Evolutionary conservation across 2,113 vertebrate species (phyloP).

Genomic region (Equus przewalskii): DNA sequence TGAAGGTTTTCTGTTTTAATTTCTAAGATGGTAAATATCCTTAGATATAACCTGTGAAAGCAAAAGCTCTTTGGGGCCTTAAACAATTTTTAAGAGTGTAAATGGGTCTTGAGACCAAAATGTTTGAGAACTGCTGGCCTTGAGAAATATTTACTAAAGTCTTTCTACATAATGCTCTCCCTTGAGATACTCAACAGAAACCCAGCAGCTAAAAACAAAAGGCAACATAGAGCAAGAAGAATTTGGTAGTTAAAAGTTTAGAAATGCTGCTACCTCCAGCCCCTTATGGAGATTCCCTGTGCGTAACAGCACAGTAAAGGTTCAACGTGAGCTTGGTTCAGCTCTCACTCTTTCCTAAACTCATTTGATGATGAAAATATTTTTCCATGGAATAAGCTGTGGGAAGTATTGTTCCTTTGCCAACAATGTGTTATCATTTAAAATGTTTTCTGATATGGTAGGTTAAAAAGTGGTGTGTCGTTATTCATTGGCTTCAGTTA

Average conservation of each 20-base stretch:
- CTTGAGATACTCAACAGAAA: background rate
- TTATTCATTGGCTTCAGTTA: background rate
- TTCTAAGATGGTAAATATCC: background rate
- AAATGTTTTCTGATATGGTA: background rate
- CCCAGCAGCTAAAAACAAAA: background rate
- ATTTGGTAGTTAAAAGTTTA: background rate
- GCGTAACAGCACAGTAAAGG: background rate
- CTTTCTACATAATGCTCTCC: background rate
- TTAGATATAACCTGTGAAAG: background rate
- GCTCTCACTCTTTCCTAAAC: background rate
- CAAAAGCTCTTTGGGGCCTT: background rate
- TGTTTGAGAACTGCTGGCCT: background rate
- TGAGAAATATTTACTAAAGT: background rate
- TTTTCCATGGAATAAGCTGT: background rate
- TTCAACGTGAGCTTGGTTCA: constrained; percentile 13
- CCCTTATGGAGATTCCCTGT: background rate
- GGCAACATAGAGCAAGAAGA: background rate
- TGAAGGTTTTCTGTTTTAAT: background rate
- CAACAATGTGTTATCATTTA: background rate
- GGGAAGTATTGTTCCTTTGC: background rate
- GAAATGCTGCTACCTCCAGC: background rate
- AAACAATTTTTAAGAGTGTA: background rate
- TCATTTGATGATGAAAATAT: background rate
- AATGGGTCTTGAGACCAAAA: background rate
- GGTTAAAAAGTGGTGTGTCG: background rate